Evolutionary conservation across 2,797 vertebrate species (phyloP), one percentile per base, ranked within the genome.

Genomic region (Enteromius mattozi): DNA sequence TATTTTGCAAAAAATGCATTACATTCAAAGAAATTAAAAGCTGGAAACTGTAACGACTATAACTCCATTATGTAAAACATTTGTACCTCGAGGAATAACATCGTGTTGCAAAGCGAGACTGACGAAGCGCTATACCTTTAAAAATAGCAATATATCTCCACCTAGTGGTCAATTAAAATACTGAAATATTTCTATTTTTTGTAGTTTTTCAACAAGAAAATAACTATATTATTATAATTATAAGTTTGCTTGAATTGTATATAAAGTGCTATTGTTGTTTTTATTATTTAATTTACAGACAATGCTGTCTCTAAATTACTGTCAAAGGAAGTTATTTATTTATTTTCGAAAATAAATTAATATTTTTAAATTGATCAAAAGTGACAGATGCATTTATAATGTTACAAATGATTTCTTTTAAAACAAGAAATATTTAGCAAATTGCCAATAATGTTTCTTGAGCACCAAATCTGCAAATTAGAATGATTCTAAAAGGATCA

Each of bases 111-210:
- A 61, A 21, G 30, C 19, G n/a, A 45, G 24, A 16, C 9, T 1
- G 10, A 37, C 2, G 2, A 74, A 40, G 56, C 3, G 49, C 35
- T 77, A 6, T 21, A 0, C 1, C 21, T 24, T 33, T 42, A 81
- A 80, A 85, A 76, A 56, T 80, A 80, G 78, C n/a, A 61, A 37
- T 19, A 49, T 76, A 61, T 77, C 78, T 33, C 82, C 84, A 84
- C 79, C 86, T 87, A 80, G 75, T 77, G 88, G 82, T 84, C 2
- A n/a, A 13, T 37, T 68, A 1, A 19, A 35, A 65, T 10, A 40
- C 70, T 79, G 74, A 69, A 82, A 54, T 27, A 2, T 54, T 66
- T 33, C 8, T 21, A 3, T 1, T 3, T 17, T 3, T 40, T 74
- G 10, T 0, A 9, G 21, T 56, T 24, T 74, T 51, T 54, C 27